phyloP scores from a whole-genome alignment of 2,888 invertebrate species.

The Carabus problematicus region DNA sequence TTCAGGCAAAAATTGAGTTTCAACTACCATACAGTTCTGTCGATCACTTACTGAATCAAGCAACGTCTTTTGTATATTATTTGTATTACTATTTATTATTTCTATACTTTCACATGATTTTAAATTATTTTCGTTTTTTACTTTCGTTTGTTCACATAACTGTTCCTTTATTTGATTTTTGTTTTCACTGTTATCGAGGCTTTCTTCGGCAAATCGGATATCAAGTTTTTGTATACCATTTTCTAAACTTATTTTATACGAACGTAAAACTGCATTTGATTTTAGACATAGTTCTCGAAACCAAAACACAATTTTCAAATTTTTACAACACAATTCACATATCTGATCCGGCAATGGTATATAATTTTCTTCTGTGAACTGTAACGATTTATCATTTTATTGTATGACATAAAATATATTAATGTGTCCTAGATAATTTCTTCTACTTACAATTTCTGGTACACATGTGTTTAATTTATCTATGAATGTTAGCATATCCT shows the following conservation, averaged over 20 bases:
- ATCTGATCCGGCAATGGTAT: constrained; percentile 35
- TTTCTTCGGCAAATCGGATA: constrained; percentile 4
- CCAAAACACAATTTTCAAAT: constrained; percentile 37
- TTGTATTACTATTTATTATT: too few species aligned
- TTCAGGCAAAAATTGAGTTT: constrained; percentile 4
- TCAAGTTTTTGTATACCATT: constrained; percentile 10
- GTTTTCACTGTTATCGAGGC: too few species aligned
- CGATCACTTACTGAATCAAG: too few species aligned
- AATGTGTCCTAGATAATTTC: background rate
- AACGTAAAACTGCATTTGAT: constrained; percentile 28
- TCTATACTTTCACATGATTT: too few species aligned
- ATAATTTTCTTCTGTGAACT: constrained; percentile 35
- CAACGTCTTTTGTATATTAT: too few species aligned
- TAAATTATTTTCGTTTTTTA: constrained; percentile 1
- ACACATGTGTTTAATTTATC: constrained; percentile 35
- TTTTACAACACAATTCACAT: constrained; percentile 36
- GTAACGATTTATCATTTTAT: constrained; percentile 20
- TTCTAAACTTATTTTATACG: constrained; percentile 28
- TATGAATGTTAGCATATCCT: constrained; percentile 31
- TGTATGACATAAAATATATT: constrained; percentile 1
- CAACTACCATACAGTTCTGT: too few species aligned
- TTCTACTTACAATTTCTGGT: constrained; percentile 33
- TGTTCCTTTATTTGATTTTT: too few species aligned
- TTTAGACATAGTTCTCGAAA: constrained; percentile 35
- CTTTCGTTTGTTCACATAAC: background rate